Evolutionary conservation across 2,797 vertebrate species (phyloP).

Genomic region (Coluber constrictor): DNA sequence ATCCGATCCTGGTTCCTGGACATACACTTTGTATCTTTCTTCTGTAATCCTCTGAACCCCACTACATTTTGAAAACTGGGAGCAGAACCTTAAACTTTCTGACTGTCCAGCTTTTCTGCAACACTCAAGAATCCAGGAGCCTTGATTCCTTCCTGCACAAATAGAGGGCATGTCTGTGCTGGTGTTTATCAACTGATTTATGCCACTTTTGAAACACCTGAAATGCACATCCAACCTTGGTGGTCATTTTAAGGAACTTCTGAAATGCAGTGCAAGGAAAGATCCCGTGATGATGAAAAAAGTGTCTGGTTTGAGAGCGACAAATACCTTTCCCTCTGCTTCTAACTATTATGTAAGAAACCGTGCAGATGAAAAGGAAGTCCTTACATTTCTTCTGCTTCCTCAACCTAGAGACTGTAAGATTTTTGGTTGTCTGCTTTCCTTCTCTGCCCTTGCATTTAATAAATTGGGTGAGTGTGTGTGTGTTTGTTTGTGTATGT

Average conservation of each 20-base stretch:
- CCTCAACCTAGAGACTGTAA: neutral
- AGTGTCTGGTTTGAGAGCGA: neutral
- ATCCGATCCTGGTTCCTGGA: conserved; percentile 2
- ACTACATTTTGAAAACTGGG: conserved; percentile 8
- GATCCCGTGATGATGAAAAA: neutral
- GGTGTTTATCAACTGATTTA: neutral
- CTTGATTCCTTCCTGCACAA: neutral
- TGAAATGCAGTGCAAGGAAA: neutral
- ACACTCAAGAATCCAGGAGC: conserved; percentile 17
- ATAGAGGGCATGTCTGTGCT: conserved; percentile 14
- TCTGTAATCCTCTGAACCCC: neutral
- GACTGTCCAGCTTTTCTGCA: neutral
- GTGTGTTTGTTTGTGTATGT: neutral
- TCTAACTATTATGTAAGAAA: neutral
- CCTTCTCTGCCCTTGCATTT: neutral
- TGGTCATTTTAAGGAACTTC: neutral
- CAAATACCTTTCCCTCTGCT: neutral
- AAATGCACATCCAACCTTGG: neutral
- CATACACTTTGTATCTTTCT: neutral
- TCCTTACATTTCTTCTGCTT: neutral
- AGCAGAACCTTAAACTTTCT: neutral
- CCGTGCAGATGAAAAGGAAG: conserved; percentile 15
- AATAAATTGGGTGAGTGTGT: neutral
- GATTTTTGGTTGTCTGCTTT: neutral
- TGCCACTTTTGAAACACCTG: conserved; percentile 10